Percentiles rank a stretch among this genome's conserved stretches.
These are phyloP conservation scores for Agriopis leucophaearia DNA, from an alignment of 2,888 invertebrate genomes.

Conservation along the genomic window DNA sequence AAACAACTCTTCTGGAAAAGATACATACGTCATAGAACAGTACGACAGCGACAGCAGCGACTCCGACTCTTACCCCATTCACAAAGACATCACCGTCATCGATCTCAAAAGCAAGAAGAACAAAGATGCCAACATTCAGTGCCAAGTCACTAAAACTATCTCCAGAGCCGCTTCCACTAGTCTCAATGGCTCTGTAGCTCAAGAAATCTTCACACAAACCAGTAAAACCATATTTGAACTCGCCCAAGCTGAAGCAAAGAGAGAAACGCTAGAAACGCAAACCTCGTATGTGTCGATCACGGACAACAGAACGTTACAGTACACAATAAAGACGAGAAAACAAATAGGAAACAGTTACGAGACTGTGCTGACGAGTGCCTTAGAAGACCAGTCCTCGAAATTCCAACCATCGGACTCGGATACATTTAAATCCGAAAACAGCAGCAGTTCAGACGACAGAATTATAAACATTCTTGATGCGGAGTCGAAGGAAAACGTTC, in stretches of 20 bases:
- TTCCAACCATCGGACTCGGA: conserved; percentile 57
- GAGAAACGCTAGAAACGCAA: conserved; percentile 70
- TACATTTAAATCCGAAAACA: conserved; percentile 49
- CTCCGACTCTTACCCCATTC: conserved; percentile 59
- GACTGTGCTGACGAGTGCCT: conserved; percentile 39
- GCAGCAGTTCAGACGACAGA: conserved; percentile 53
- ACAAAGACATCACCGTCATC: conserved; percentile 52
- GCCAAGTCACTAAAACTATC: conserved; percentile 41
- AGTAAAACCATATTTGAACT: conserved; percentile 86
- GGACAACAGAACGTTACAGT: conserved; percentile 68
- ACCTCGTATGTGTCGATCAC: conserved; percentile 74
- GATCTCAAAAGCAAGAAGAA: conserved; percentile 51
- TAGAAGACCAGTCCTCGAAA: conserved; percentile 67
- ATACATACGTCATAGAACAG: conserved; percentile 75
- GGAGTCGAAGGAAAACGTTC: conserved; percentile 54
- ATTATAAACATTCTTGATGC: conserved; percentile 52
- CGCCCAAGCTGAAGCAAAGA: conserved; percentile 66
- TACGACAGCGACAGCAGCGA: conserved; percentile 74
- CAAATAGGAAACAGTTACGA: conserved; percentile 27
- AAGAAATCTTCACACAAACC: conserved; percentile 84
- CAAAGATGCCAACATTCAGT: conserved; percentile 45
- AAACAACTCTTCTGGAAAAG: conserved; percentile 74
- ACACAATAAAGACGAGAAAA: conserved; percentile 59
- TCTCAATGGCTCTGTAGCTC: conserved; percentile 57
- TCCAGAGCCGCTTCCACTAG: conserved; percentile 51